phyloP scores from a whole-genome alignment of 2,888 invertebrate species.

The Lissonota sp. region DNA sequence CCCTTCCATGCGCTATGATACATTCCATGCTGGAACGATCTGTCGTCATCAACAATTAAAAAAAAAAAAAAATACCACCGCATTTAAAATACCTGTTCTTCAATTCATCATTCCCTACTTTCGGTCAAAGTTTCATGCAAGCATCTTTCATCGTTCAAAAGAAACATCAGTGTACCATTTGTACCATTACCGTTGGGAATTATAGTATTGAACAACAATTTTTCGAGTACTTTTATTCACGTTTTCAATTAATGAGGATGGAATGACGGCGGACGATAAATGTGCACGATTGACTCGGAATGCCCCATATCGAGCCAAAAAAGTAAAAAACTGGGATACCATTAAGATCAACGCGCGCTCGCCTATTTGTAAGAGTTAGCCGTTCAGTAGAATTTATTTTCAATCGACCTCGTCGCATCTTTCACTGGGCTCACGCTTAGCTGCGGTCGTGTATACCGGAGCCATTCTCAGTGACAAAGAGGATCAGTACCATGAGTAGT shows the following conservation, averaged over 20 bases:
- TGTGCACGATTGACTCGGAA: not conserved
- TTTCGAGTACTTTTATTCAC: too few species aligned
- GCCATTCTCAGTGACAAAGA: constrained; percentile 22
- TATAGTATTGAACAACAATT: too few species aligned
- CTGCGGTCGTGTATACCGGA: constrained; percentile 2
- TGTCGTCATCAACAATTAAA: too few species aligned
- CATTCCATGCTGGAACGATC: not conserved
- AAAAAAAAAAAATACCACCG: too few species aligned
- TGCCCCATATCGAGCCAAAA: not conserved
- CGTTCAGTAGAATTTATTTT: constrained; percentile 75
- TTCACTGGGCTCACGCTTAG: constrained; percentile 59
- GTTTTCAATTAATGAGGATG: too few species aligned
- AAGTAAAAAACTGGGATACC: constrained; percentile 58
- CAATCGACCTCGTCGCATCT: constrained; percentile 72
- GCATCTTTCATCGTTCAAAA: too few species aligned
- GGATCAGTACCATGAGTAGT: constrained; percentile 19
- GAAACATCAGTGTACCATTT: too few species aligned
- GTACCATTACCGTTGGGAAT: too few species aligned
- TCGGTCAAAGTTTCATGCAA: too few species aligned
- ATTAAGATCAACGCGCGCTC: constrained; percentile 68
- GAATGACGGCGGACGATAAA: too few species aligned
- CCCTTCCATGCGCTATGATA: constrained; percentile 9
- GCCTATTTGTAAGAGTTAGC: constrained; percentile 76
- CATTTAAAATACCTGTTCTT: too few species aligned
- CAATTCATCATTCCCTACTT: too few species aligned